Conservation (phyloP, 2,113 vertebrate genomes). For the Pimephales promelas region DNA sequence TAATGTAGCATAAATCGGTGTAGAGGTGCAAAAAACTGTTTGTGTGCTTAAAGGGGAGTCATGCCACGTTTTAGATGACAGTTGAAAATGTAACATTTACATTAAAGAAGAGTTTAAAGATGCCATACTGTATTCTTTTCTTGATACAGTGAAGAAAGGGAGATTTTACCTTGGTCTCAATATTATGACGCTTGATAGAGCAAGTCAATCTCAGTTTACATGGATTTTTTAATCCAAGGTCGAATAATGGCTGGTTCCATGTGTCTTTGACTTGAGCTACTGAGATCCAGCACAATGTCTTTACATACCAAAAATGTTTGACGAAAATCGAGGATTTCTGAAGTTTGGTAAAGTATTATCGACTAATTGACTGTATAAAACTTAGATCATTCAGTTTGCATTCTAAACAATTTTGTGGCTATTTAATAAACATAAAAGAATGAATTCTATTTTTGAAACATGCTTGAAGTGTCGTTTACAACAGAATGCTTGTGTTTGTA, state of each 20-base stretch:
- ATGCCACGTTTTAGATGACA: neutral
- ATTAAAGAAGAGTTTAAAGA: neutral
- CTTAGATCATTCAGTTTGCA: neutral
- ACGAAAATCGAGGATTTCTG: neutral
- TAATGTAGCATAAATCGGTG: neutral
- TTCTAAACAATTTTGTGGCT: neutral
- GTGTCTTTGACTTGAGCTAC: neutral
- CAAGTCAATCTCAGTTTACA: constrained; percentile 1
- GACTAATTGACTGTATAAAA: constrained; percentile 12
- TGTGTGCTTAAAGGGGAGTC: neutral
- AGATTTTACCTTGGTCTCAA: constrained; percentile 14
- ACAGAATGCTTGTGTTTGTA: constrained; percentile 10
- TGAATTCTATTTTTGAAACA: constrained; percentile 7
- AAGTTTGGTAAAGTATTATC: neutral
- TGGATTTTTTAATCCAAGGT: constrained; percentile 16
- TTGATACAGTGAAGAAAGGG: neutral
- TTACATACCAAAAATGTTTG: constrained; percentile 4
- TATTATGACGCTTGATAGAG: constrained; percentile 10
- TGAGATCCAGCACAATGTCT: neutral
- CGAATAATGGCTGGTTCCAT: neutral
- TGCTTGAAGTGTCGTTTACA: constrained; percentile 24
- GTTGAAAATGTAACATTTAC: neutral
- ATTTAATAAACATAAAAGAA: neutral
- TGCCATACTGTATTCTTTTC: neutral
- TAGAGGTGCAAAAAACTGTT: neutral